Conservation (phyloP, 1,140 invertebrate genomes). For the Bombus breviceps region DNA sequence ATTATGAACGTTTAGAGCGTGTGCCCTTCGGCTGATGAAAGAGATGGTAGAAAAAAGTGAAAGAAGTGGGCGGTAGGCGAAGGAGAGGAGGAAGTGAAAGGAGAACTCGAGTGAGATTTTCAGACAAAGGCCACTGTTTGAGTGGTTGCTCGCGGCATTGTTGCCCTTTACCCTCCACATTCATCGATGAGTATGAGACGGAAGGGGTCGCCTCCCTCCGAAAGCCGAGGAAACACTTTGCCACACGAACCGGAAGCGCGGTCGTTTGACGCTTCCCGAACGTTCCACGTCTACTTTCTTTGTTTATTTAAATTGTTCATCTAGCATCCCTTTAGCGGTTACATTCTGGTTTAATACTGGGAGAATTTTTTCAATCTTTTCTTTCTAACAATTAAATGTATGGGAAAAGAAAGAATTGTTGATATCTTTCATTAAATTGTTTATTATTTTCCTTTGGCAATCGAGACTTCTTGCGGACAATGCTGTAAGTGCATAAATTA, state of each 20-base stretch:
- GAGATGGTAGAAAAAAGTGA: neutral
- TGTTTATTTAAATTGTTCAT: constrained; percentile 37
- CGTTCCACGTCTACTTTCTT: constrained; percentile 50
- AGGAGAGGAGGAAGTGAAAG: constrained; percentile 39
- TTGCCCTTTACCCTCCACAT: constrained; percentile 70
- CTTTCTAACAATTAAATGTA: too few species aligned
- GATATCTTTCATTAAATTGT: too few species aligned
- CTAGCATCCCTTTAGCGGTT: neutral
- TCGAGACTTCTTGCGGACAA: too few species aligned
- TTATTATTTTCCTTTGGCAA: too few species aligned
- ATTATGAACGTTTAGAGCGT: neutral
- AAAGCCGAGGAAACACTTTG: constrained; percentile 65
- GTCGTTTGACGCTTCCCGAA: constrained; percentile 66
- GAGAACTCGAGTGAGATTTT: constrained; percentile 66
- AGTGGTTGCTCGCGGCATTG: constrained; percentile 75
- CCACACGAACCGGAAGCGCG: constrained; percentile 66
- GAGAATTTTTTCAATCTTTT: neutral
- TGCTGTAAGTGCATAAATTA: too few species aligned
- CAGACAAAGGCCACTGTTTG: constrained; percentile 73
- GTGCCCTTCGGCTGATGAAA: neutral
- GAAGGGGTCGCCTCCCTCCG: constrained; percentile 60
- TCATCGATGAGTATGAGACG: constrained; percentile 20
- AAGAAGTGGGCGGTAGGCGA: neutral
- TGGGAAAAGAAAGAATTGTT: too few species aligned
- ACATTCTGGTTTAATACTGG: neutral